Base-by-base conservation (phyloP, 2,113 vertebrate genomes). In the Accipiter virgatus region DNA sequence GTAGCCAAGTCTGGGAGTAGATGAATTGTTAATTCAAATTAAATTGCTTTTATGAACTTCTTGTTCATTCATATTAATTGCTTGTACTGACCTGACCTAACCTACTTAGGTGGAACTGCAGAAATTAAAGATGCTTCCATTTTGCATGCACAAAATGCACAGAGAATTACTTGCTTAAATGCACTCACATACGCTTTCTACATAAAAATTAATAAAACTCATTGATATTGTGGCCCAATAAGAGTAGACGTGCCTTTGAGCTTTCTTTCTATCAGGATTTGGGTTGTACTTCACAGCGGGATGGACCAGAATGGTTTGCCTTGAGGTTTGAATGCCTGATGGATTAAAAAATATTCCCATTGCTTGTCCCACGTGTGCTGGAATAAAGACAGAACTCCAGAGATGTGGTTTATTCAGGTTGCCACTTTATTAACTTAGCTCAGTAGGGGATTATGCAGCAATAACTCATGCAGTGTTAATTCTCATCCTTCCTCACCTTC, bases 11-110 rank as follows among this genome's bases (percentile, higher is more conserved):
- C 55, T 88, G 74, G 58, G 62, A 92, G 74, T 52, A 65, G 81
- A 88, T 66, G 32, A 95, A 85, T 81, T 94, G 92, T 92, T 95
- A 96, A 95, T 94, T 91, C 78, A 93, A 92, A 71, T 89, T 84
- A 95, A 96, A 94, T 96, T 95, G 78, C 81, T 94, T 95, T 97
- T 93, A 93, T 95, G 89, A 91, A 93, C 93, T 96, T 95, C 89
- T 89, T 92, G 86, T 95, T 96, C 95, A 90, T 92, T 95, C 96
- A 62, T 96, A 91, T 96, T 94, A 95, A 94, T 95, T 97, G 84
- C 89, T 94, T 95, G 81, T 95, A 36, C 73, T 93, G 94, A 94
- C 90, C 96, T 93, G 79, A 86, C 88, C 71, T 77, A 91, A 90
- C 93, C 82, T 93, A 38, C 90, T 80, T 95, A 81, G 84, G 58